Evolutionary conservation across 2,888 invertebrate genomes (phyloP), one percentile per base, ranked within the genome.

Genomic region (Eulithis testata): DNA sequence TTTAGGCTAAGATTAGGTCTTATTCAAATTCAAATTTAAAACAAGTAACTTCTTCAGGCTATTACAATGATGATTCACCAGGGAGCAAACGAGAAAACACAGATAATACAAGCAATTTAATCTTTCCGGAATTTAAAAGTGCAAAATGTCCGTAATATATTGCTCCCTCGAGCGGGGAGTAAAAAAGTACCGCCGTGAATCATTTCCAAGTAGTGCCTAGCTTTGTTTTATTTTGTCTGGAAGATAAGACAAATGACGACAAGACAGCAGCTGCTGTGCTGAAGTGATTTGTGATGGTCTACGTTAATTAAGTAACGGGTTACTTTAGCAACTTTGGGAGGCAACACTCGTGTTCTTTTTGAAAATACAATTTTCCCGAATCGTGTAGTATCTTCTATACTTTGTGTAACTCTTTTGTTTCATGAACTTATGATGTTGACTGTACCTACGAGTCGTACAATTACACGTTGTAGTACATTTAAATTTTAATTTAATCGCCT

Each of bases 71-170:
- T 40, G 40, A 40, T 40, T 40, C 40, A 40, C 40, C 8, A 40
- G 40, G 8, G 40, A 40, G 40, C 40, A 57, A 47, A 43, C 57
- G 40, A 43, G 37, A 61, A 57, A 57, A 60, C 4, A 58, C 37
- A 65, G 53, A 61, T 65, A 61, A 36, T 11, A 67, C 56, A 60
- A 60, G 63, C 66, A 66, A 53, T 67, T 60, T 63, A 67, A 67
- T 67, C 67, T 67, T 63, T 50, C 60, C 51, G 53, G 67, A 67
- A 67, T 73, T 73, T 69, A 66, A 65, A 73, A 72, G 68, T 73
- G 73, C 76, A 69, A 69, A 79, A 80, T 75, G 73, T 76, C 71
- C 73, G 74, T 75, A 73, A 81, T 79, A 78, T 80, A 82, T 81
- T 76, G 75, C 71, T 69, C 65, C 71, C 68, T 72, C 71, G 63